Percentiles rank a stretch among this genome's conserved stretches.
phyloP scores from a whole-genome alignment of 2,113 vertebrate genomes.

The Serranochromis macrocephalus region DNA sequence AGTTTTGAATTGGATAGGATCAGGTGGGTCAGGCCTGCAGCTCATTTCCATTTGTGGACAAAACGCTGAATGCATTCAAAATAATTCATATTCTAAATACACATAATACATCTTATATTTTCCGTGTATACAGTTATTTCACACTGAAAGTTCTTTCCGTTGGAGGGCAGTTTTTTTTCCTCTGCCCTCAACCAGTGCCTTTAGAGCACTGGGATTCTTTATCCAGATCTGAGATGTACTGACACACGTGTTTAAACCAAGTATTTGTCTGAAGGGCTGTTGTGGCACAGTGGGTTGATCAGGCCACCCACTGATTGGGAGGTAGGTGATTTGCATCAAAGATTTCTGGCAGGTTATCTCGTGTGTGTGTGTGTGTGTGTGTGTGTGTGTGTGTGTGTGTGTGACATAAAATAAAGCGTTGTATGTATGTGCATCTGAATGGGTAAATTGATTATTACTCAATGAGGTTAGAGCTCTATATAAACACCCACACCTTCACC shows the following conservation, averaged over 20 bases:
- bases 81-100: not conserved
- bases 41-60: not conserved
- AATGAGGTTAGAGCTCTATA: not conserved
- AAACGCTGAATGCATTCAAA: not conserved
- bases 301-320: not conserved
- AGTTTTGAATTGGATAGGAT: not conserved
- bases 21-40: not conserved
- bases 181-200: not conserved
- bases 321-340: not conserved
- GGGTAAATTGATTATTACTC: not conserved
- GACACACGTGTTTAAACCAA: not conserved
- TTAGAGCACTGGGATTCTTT: not conserved
- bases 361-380: not conserved
- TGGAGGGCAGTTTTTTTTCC: not conserved
- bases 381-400: not conserved
- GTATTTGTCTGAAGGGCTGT: not conserved
- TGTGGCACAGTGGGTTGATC: not conserved
- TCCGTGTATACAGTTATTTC: fast-evolving
- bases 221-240: not conserved
- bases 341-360: not conserved
- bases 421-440: not conserved
- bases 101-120: not conserved
- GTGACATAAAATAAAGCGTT: not conserved
- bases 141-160: not conserved
- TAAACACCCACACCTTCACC: not conserved